phyloP scores from a whole-genome alignment of 35 echinoderm and acorn worm genomes.

The Diadema setosum region DNA sequence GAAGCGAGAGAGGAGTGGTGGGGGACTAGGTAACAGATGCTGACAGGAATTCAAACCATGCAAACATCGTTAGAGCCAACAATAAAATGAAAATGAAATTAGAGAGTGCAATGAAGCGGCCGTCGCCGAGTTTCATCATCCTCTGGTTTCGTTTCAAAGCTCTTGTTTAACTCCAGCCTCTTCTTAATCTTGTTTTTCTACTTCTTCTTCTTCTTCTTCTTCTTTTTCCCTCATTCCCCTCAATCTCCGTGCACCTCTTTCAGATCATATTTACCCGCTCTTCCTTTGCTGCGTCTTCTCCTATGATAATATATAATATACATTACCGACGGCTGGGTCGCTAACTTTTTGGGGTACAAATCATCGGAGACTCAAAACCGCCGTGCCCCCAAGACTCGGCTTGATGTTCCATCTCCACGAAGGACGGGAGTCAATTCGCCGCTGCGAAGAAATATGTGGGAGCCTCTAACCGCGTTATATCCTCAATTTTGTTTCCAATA shows the following conservation, averaged over 20 bases:
- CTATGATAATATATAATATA: no score
- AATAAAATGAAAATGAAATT: constrained; percentile 28
- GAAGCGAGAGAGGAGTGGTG: no score
- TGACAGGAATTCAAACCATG: background rate
- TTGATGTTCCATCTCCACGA: background rate
- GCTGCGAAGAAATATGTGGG: background rate
- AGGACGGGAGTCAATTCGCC: background rate
- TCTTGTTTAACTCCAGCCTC: no score
- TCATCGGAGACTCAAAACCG: background rate
- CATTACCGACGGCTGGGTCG: background rate
- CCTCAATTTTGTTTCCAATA: background rate
- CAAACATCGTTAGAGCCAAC: constrained; percentile 5
- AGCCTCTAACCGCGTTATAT: background rate
- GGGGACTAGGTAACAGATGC: no score
- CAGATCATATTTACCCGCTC: no score
- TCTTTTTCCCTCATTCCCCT: no score
- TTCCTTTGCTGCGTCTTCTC: no score
- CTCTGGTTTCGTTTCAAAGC: no score
- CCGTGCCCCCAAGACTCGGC: background rate
- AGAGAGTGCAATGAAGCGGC: background rate
- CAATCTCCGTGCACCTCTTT: no score
- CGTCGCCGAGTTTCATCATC: no score
- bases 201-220: no score
- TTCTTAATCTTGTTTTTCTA: no score
- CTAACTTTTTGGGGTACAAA: background rate